Conservation (phyloP, 2,113 vertebrate genomes). For the Hydropotes inermis region DNA sequence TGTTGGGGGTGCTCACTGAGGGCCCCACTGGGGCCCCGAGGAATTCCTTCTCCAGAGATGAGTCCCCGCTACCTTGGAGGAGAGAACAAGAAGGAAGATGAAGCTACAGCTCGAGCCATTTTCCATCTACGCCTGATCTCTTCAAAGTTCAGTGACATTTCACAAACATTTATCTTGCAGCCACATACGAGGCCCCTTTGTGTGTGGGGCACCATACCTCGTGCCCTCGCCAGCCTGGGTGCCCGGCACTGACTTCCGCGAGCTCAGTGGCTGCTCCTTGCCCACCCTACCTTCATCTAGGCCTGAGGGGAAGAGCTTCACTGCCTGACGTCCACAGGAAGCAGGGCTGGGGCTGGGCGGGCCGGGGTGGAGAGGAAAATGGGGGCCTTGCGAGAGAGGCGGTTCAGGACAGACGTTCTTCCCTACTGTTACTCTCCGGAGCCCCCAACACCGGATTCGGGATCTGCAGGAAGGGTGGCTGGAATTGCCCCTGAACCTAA, state of each 20-base stretch:
- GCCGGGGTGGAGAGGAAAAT: slow-evolving; percentile 45
- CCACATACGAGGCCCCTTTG: neutral
- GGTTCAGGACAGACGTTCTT: neutral
- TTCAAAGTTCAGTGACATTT: neutral
- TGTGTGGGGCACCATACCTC: slow-evolving; percentile 39
- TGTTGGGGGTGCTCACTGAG: slow-evolving; percentile 91
- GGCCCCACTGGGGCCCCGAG: slow-evolving; percentile 87
- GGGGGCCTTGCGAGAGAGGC: slow-evolving; percentile 26
- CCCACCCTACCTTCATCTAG: slow-evolving; percentile 68
- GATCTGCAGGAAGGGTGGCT: slow-evolving; percentile 41
- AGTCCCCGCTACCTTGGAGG: slow-evolving; percentile 91
- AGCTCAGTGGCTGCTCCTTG: slow-evolving; percentile 20
- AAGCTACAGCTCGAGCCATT: slow-evolving; percentile 9
- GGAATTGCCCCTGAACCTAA: slow-evolving; percentile 45
- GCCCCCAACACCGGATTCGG: neutral
- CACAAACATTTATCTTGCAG: neutral
- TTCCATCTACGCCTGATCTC: neutral
- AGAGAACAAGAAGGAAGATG: slow-evolving; percentile 63
- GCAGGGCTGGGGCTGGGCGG: slow-evolving; percentile 56
- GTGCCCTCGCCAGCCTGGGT: neutral
- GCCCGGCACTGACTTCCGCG: neutral
- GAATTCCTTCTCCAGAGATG: slow-evolving; percentile 93
- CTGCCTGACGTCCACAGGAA: slow-evolving; percentile 68
- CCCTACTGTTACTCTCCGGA: slow-evolving; percentile 22
- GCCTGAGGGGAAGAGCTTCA: slow-evolving; percentile 64